Conservation (phyloP, 2,888 invertebrate species). For the Melangyna quadrimaculata region DNA sequence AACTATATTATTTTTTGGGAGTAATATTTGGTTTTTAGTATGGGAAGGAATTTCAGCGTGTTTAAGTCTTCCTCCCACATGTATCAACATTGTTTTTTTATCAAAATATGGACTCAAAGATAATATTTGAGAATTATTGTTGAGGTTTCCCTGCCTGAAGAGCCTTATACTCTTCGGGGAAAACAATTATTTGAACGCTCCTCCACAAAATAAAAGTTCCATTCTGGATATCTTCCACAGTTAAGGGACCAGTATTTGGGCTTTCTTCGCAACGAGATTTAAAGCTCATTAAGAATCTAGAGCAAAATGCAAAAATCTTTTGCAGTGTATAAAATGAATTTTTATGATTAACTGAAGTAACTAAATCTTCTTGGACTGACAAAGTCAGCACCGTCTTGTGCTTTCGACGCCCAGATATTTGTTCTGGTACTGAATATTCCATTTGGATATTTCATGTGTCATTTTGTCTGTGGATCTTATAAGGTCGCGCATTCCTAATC, state of each 20-base stretch:
- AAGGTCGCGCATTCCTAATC: too few relatives aligned
- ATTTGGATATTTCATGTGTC: neutral
- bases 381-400: neutral
- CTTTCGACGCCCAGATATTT: too few relatives aligned
- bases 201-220: neutral
- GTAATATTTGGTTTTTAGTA: too few relatives aligned
- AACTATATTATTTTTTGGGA: too few relatives aligned
- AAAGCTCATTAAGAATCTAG: constrained; percentile 1
- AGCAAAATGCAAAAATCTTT: constrained; percentile 12
- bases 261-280: neutral
- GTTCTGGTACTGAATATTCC: neutral
- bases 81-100: too few relatives aligned
- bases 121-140: too few relatives aligned
- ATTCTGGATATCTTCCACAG: too few relatives aligned
- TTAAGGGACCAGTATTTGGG: neutral
- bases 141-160: too few relatives aligned
- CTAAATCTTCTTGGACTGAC: neutral
- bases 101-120: too few relatives aligned
- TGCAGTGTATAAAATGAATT: neutral
- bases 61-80: too few relatives aligned
- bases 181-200: neutral
- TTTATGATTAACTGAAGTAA: neutral
- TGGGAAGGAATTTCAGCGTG: too few relatives aligned
- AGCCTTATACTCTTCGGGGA: too few relatives aligned
- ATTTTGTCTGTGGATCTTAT: neutral